phyloP scores from a whole-genome alignment of 2,888 invertebrate genomes.

The Sympetrum striolatum region DNA sequence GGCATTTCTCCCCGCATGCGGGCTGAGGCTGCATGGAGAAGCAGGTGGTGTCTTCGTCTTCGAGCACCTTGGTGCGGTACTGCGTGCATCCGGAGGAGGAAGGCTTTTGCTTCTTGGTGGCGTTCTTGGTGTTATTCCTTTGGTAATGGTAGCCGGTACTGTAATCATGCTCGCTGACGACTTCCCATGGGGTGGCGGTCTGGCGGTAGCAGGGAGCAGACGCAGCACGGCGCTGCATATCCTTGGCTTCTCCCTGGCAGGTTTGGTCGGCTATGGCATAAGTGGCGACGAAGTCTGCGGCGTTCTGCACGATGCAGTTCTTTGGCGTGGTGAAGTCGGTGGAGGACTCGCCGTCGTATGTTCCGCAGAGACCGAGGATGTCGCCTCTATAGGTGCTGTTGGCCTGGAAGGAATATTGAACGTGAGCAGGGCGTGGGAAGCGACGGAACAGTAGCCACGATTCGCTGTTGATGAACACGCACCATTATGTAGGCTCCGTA shows the following conservation, averaged over 20 bases:
- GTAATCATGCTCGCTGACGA: conserved; percentile 58
- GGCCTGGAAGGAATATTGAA: conserved; percentile 50
- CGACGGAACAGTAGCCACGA: not conserved
- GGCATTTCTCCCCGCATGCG: conserved; percentile 64
- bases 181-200: conserved; percentile 56
- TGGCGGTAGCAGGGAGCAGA: conserved; percentile 58
- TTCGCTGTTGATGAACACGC: not conserved
- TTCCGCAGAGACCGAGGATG: conserved; percentile 72
- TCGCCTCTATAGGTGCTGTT: conserved; percentile 62
- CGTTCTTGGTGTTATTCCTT: conserved; percentile 57
- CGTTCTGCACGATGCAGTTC: conserved; percentile 63
- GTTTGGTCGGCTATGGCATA: conserved; percentile 63
- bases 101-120: conserved; percentile 46
- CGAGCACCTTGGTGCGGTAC: conserved; percentile 55
- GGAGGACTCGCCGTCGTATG: conserved; percentile 65
- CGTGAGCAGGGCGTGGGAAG: not conserved
- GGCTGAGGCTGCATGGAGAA: conserved; percentile 67
- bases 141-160: conserved; percentile 44
- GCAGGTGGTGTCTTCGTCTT: conserved; percentile 65
- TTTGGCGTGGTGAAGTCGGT: conserved; percentile 69
- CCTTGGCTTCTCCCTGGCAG: conserved; percentile 60
- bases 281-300: conserved; percentile 65
- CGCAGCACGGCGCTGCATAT: conserved; percentile 59
- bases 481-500: conserved; percentile 60
- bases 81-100: conserved; percentile 50